phyloP scores from a whole-genome alignment of 2,888 invertebrate genomes.

The Rhamnusium bicolor region DNA sequence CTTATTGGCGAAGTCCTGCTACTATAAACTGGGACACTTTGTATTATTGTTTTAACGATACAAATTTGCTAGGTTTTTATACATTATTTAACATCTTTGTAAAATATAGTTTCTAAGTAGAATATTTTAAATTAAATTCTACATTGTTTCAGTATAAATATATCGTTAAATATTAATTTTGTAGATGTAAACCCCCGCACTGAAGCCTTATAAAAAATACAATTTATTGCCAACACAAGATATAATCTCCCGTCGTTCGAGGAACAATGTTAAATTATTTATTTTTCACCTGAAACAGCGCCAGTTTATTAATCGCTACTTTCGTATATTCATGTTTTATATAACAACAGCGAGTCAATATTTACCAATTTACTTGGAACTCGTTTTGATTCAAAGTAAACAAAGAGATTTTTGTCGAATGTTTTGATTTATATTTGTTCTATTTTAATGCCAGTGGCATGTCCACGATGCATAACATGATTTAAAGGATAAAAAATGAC shows the following conservation, averaged over 20 bases:
- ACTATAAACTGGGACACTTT: too few relatives aligned
- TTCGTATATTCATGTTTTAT: not conserved
- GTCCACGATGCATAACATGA: not conserved
- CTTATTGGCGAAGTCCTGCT: too few relatives aligned
- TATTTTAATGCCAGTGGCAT: not conserved
- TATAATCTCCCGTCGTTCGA: not conserved
- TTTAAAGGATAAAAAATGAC: not conserved
- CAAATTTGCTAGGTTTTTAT: too few relatives aligned
- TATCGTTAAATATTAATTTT: not conserved
- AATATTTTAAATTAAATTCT: too few relatives aligned
- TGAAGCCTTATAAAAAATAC: not conserved
- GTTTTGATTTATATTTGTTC: not conserved
- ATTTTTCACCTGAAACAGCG: not conserved
- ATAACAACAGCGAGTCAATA: not conserved
- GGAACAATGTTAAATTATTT: not conserved
- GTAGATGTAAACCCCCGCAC: not conserved
- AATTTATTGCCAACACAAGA: not conserved
- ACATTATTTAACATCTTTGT: too few relatives aligned
- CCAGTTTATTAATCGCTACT: not conserved
- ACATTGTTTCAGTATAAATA: not conserved
- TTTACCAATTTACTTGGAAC: not conserved
- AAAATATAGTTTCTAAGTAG: too few relatives aligned
- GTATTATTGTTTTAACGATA: too few relatives aligned
- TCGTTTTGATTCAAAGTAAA: not conserved
- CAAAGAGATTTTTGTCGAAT: not conserved